Percentiles rank a stretch among this genome's conserved stretches.
Evolutionary conservation across 92 coral and sea anemone species (phyloP).

Genomic region (Heteractis magnifica): DNA sequence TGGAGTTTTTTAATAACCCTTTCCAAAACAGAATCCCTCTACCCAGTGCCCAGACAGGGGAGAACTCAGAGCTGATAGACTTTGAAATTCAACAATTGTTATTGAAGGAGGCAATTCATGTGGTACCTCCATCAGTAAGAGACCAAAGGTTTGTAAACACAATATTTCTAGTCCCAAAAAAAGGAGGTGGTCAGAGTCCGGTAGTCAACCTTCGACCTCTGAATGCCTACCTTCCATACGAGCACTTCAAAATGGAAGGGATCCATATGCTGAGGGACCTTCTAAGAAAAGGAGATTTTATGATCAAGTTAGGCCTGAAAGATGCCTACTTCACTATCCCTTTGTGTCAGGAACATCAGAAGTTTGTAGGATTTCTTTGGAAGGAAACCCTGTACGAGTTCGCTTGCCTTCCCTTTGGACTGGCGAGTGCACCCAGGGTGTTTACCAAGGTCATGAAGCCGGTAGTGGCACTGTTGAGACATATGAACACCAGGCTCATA

Average conservation of each 20-base stretch:
- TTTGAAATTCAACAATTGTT: constrained; percentile 44
- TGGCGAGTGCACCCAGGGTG: constrained; percentile 9
- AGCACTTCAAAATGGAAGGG: constrained; percentile 70
- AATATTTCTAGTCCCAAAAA: constrained; percentile 52
- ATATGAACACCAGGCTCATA: constrained; percentile 10
- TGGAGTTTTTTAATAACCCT: constrained; percentile 15
- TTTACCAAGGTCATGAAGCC: constrained; percentile 38
- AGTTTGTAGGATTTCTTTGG: constrained; percentile 30
- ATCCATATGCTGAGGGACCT: constrained; percentile 53
- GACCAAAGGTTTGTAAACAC: constrained; percentile 41
- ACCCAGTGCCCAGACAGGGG: neutral
- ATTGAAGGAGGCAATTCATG: constrained; percentile 44
- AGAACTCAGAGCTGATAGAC: constrained; percentile 16
- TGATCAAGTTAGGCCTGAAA: constrained; percentile 57
- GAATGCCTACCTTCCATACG: constrained; percentile 40
- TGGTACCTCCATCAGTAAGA: constrained; percentile 10
- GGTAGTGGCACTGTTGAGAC: constrained; percentile 24
- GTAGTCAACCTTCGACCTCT: constrained; percentile 45
- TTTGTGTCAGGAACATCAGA: constrained; percentile 26
- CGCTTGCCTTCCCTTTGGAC: constrained; percentile 2
- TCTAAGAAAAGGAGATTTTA: constrained; percentile 38
- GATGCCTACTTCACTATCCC: constrained; percentile 48
- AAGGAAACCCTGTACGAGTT: constrained; percentile 21
- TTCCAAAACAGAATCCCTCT: neutral
- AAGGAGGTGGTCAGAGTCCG: constrained; percentile 60